Evolutionary conservation across 2,888 invertebrate genomes (phyloP).

Genomic region (Campoletis raptor): DNA sequence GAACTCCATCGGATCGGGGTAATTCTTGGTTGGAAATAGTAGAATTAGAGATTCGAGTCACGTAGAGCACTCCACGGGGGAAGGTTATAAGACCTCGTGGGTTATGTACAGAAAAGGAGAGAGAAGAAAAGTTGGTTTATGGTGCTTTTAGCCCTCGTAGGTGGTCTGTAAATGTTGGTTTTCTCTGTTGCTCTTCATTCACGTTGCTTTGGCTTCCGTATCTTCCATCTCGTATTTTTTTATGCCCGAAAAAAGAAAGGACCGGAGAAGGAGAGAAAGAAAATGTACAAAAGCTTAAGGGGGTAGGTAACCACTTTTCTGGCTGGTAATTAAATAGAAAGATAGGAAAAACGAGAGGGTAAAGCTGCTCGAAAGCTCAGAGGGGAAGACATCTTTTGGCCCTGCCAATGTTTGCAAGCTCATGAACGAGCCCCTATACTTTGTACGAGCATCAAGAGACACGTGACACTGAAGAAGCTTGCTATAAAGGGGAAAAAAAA

Average conservation of each 20-base stretch:
- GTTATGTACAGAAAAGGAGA: not conserved
- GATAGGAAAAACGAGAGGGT: conserved; percentile 53
- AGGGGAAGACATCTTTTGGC: conserved; percentile 41
- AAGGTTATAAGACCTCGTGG: conserved; percentile 22
- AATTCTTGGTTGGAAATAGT: conserved; percentile 61
- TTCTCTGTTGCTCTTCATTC: conserved; percentile 28
- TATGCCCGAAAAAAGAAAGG: not conserved
- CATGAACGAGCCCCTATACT: conserved; percentile 11
- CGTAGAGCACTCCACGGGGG: conserved; percentile 52
- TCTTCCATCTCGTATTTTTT: conserved; percentile 43
- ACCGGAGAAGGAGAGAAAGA: conserved; percentile 4
- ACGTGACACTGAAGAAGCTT: conserved; percentile 22
- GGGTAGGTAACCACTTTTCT: conserved; percentile 59
- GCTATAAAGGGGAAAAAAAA: not conserved
- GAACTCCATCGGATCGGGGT: conserved; percentile 63
- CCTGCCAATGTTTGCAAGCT: not conserved
- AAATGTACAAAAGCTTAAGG: conserved; percentile 54
- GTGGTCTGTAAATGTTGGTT: conserved; percentile 53
- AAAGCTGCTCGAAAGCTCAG: conserved; percentile 39
- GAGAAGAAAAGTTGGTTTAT: conserved; percentile 1
- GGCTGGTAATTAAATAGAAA: conserved; percentile 70
- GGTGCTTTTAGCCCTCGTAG: conserved; percentile 22
- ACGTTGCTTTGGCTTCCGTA: conserved; percentile 25
- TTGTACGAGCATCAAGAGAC: conserved; percentile 38
- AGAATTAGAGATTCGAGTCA: conserved; percentile 66